Evolutionary conservation across 2,797 vertebrate genomes (phyloP), one percentile per base, ranked within the genome.

Genomic region (Gymnoscopelus braueri): DNA sequence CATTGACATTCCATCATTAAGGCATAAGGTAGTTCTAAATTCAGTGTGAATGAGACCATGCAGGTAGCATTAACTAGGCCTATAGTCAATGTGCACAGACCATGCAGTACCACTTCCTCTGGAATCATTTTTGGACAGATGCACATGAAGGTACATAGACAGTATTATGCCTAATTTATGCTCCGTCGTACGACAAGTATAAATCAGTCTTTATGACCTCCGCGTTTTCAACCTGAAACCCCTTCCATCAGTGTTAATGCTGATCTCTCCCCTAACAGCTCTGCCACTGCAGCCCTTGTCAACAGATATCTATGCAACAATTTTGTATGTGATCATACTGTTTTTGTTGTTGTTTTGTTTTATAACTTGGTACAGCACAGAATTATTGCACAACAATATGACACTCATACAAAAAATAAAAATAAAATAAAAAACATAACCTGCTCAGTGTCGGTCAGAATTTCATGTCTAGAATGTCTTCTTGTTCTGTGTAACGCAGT

Each of bases 31-130:
- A 75, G 75, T 78, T 60, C 60, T 71, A 74, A 80, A 79, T 86
- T 86, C 84, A 84, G 81, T 85, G 81, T 85, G 83, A 44, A 69
- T 71, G 70, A 75, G 61, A 58, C n/a, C 14, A 10, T 75, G 69
- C 69, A 75, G 69, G 67, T 7, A 10, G 39, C 26, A 52, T 50
- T 29, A 64, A n/a, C 39, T 44, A 44, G 39, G 39, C 9, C 51
- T 65, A 56, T 65, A 24, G 35, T 44, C 53, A 44, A 63, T 35
- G 24, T 63, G 48, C 13, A 15, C 26, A n/a, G 7, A 13, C 11
- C 7, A 63, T 15, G 26, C 61, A 32, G 13, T 19, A 32, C 48
- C 12, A 23, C 7, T 77, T 48, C 23, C 29, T 61, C 5, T 55
- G n/a, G 59, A 68, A 39, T 61, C 51, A 35, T 50, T 53, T 69